A percentile compares a stretch with the other conserved stretches of the same genome.
Conservation (phyloP, 2,797 vertebrate species). For the Pseudotriccus pelzelni region DNA sequence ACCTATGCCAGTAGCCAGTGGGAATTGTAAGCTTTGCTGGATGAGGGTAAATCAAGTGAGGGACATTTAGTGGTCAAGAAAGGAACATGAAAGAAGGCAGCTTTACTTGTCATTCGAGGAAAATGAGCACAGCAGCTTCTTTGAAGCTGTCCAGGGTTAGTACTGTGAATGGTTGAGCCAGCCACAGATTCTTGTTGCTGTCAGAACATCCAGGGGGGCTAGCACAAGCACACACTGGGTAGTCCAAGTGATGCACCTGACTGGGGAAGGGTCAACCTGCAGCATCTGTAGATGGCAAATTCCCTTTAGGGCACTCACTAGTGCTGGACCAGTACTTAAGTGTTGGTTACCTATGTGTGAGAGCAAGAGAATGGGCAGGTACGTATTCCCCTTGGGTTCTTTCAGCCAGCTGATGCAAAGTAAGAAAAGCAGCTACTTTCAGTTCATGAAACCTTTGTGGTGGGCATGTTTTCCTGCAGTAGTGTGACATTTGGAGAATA, state of each 20-base stretch:
- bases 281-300: not conserved
- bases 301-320: not conserved
- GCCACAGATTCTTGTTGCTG: not conserved
- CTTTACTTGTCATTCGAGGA: not conserved
- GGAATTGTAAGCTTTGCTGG: not conserved
- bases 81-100: not conserved
- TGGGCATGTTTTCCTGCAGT: not conserved
- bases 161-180: not conserved
- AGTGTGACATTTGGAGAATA: conserved; percentile 7
- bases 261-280: not conserved
- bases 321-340: not conserved
- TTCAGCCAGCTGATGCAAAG: not conserved
- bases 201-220: not conserved
- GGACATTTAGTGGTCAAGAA: not conserved
- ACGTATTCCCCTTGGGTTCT: not conserved
- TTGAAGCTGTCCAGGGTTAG: not conserved
- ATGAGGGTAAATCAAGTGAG: not conserved
- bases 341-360: not conserved
- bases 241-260: not conserved
- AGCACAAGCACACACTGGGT: not conserved
- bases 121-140: not conserved
- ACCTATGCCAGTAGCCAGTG: not conserved
- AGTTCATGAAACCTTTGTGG: not conserved
- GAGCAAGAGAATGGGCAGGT: not conserved
- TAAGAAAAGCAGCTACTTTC: not conserved